These are phyloP conservation scores for Typhlomys cinereus DNA, from an alignment of 2,113 vertebrate species.

Conservation along the genomic window DNA sequence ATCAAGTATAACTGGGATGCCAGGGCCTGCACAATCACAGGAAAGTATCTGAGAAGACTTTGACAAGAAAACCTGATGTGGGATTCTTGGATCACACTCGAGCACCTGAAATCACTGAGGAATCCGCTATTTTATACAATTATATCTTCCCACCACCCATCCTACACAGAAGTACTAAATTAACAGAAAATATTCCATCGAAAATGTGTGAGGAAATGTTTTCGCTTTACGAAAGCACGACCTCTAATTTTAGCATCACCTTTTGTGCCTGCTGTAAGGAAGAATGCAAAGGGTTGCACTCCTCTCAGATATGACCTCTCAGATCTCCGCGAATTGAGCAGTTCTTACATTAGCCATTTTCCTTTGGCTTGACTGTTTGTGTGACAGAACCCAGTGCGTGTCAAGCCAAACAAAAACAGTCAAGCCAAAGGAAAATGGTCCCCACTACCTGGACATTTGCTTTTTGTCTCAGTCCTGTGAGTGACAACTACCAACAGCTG, in stretches of 20 bases:
- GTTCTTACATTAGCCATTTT: neutral
- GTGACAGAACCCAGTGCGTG: too few species aligned
- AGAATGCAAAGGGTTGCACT: constrained; percentile 24
- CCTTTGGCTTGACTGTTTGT: too few species aligned
- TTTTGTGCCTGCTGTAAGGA: constrained; percentile 6
- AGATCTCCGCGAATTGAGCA: neutral
- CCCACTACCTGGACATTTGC: too few species aligned
- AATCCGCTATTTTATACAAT: constrained; percentile 56
- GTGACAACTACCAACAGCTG: neutral
- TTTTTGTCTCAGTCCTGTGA: neutral
- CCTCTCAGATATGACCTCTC: neutral
- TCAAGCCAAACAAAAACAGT: too few species aligned
- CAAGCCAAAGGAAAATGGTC: too few species aligned
- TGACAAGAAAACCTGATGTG: neutral
- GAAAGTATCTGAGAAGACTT: constrained; percentile 15
- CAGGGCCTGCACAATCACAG: neutral
- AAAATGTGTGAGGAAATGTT: constrained; percentile 58
- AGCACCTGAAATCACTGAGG: constrained; percentile 46
- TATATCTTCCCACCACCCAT: constrained; percentile 50
- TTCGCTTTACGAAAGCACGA: constrained; percentile 41
- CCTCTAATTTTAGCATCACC: constrained; percentile 35
- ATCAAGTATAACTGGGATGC: neutral
- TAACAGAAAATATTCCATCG: constrained; percentile 24
- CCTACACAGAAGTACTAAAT: constrained; percentile 57
- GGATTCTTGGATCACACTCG: constrained; percentile 50